phyloP scores from a whole-genome alignment of 1,140 invertebrate species.

The Drosophila sp. region DNA sequence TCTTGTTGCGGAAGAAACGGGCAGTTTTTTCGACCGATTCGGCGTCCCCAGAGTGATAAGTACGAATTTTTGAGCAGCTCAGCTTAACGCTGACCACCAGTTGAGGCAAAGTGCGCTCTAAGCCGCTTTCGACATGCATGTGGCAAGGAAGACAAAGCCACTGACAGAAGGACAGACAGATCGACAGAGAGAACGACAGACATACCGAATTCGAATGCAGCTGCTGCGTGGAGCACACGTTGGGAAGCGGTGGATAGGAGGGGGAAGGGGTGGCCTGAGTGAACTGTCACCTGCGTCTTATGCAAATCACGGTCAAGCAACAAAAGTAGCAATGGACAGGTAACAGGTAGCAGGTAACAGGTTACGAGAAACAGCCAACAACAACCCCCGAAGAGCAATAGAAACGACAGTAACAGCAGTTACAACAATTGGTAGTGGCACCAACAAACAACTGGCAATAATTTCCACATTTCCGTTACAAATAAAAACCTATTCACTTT shows the following conservation, averaged over 20 bases:
- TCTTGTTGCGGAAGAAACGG: not conserved
- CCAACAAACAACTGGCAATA: constrained; percentile 70
- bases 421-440: not conserved
- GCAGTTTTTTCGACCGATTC: not conserved
- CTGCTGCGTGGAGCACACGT: too few species aligned
- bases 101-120: constrained; percentile 25
- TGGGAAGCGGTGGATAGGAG: not conserved
- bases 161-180: not conserved
- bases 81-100: constrained; percentile 7
- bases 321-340: constrained; percentile 5
- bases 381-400: constrained; percentile 35
- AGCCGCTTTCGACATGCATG: constrained; percentile 18
- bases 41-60: not conserved
- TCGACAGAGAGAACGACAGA: too few species aligned
- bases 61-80: not conserved
- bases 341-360: not conserved
- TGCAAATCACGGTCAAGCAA: constrained; percentile 57
- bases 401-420: constrained; percentile 9
- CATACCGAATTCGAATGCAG: not conserved
- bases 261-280: not conserved
- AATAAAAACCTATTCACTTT: constrained; percentile 83
- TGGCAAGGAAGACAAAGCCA: not conserved
- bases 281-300: constrained; percentile 68
- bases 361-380: not conserved
- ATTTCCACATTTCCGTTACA: constrained; percentile 81